A percentile compares a stretch with the other conserved stretches of the same genome.
These are phyloP conservation scores for Pavo muticus DNA, from an alignment of 2,113 vertebrate species.

Conservation along the genomic window DNA sequence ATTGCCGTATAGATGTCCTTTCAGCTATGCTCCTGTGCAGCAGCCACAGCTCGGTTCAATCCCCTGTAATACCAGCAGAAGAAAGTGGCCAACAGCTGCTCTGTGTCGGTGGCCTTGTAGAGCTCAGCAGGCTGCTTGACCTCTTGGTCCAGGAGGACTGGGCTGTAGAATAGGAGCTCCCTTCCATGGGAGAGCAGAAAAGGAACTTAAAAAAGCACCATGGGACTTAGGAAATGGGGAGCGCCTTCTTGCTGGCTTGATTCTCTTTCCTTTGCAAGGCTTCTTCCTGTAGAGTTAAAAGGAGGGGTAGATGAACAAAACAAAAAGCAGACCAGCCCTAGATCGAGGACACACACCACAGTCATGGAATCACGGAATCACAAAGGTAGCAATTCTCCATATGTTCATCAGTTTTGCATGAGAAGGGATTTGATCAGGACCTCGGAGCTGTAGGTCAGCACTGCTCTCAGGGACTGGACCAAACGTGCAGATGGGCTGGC, in stretches of 20 bases:
- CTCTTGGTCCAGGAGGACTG: not conserved
- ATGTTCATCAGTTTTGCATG: not conserved
- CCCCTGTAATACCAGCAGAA: not conserved
- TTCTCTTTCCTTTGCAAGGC: not conserved
- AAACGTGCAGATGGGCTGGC: not conserved
- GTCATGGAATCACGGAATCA: too few species aligned
- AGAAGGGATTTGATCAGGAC: not conserved
- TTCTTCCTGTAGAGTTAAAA: not conserved
- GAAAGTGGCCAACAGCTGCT: not conserved
- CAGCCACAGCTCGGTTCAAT: not conserved
- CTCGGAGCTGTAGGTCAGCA: not conserved
- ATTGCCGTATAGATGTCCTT: not conserved
- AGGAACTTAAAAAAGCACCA: not conserved
- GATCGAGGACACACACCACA: accelerated
- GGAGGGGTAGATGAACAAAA: not conserved
- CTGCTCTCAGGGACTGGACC: not conserved
- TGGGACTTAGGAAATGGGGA: not conserved
- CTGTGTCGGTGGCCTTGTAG: not conserved
- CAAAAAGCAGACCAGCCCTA: not conserved
- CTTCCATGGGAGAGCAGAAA: not conserved
- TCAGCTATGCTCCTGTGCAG: not conserved
- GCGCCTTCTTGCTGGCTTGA: not conserved
- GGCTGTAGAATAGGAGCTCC: not conserved
- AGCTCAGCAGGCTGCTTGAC: not conserved
- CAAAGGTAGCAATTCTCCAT: not conserved